Base-by-base conservation (phyloP, 2,797 vertebrate species). In the Sebastes miniatus region DNA sequence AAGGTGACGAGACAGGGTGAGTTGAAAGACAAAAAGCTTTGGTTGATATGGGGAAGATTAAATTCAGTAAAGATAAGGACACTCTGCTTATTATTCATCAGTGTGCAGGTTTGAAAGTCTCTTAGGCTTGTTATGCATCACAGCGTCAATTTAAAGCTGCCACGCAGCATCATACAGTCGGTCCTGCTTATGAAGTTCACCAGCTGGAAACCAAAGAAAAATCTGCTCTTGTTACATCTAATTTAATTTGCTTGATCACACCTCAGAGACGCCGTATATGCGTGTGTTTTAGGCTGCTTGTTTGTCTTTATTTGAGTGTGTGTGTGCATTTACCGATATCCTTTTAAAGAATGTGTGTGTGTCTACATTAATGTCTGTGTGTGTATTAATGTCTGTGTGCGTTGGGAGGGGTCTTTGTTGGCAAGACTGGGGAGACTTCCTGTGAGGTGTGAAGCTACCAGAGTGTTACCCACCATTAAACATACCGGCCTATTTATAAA, bases 401-500 rank as follows among this genome's bases (percentile, higher is more conserved):
- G 34, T 62, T 32, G 24, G 31, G 59, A 27, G 24, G 59, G 36
- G 39, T 62, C 31, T 76, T 22, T 65, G 72, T 67, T 64, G 54
- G 72, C 39, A 36, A 31, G 58, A 77, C 65, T n/a, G 50, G 16
- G 52, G 67, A 79, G 74, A 77, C 79, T 80, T 71, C 22, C 54
- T 77, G 32, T 66, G 81, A 87, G 80, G 85, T 86, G 80, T 84
- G 83, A 90, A 78, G 32, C 82, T 80, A 25, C 67, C 29, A 24
- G 65, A 24, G 67, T 73, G 82, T 81, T 61, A 76, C 67, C 69
- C 72, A 61, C 77, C 70, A 59, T 79, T 59, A 77, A 78, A 79
- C 61, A 61, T 75, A 29, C 8, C 0, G 16, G 65, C 57, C 73
- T 90, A 88, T 88, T 87, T 83, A 87, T 85, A 84, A 79, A 81